These are phyloP conservation scores for Theodoxus fluviatilis DNA, from an alignment of 2,888 invertebrate species.

Conservation along the genomic window DNA sequence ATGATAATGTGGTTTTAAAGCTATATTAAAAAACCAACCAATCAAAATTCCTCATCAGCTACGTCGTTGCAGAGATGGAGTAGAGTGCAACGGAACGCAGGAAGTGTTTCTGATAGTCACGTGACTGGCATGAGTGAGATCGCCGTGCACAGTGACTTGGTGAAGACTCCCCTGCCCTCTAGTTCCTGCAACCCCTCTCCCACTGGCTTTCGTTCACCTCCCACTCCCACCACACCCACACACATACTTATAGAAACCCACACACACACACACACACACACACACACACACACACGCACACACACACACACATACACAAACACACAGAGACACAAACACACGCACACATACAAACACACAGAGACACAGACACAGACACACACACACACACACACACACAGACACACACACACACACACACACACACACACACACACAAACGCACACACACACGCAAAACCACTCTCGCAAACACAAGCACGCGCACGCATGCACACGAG, in stretches of 20 bases:
- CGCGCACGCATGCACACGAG: neutral
- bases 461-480: neutral
- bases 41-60: too few species aligned
- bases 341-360: neutral
- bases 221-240: conserved; percentile 4
- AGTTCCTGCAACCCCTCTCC: too few species aligned
- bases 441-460: conserved; percentile 13
- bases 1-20: too few species aligned
- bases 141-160: too few species aligned
- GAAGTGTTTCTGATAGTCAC: too few species aligned
- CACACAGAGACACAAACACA: neutral
- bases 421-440: neutral
- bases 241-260: neutral
- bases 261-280: neutral
- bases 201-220: too few species aligned
- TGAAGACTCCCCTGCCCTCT: too few species aligned
- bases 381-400: neutral
- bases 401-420: neutral
- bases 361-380: neutral
- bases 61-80: too few species aligned
- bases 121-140: too few species aligned
- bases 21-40: too few species aligned
- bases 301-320: neutral
- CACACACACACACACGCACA: conserved; percentile 1
- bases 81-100: too few species aligned